A percentile compares a stretch with the other conserved stretches of the same genome.
These are phyloP conservation scores for Ophiothrix spiculata DNA, from an alignment of 35 echinoderm and acorn worm species.

Conservation along the genomic window DNA sequence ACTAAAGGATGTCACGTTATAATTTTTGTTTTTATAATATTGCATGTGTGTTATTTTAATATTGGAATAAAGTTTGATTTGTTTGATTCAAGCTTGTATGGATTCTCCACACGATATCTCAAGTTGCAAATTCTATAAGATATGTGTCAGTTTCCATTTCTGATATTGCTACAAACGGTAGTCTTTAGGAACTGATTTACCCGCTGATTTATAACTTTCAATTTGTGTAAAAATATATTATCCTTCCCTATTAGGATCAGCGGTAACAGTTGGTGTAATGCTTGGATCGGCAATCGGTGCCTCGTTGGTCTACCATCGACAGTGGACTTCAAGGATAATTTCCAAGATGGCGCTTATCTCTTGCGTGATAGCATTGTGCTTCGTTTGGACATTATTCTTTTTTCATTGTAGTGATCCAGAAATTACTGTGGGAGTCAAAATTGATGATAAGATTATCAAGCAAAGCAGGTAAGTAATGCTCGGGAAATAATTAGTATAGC, in stretches of 20 bases:
- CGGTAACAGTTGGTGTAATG: constrained; percentile 12
- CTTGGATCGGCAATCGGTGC: constrained; percentile 14
- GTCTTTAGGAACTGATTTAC: not conserved
- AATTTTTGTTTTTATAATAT: too few species aligned
- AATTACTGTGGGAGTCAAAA: not conserved
- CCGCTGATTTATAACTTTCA: not conserved
- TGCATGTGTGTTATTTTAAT: too few species aligned
- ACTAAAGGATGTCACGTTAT: too few species aligned
- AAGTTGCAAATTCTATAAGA: too few species aligned
- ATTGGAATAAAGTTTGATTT: too few species aligned
- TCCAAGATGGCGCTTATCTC: constrained; percentile 28
- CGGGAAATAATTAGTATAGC: too few species aligned
- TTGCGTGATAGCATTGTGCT: constrained; percentile 32
- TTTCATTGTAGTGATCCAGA: constrained; percentile 22
- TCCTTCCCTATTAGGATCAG: not conserved
- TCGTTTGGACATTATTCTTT: constrained; percentile 39
- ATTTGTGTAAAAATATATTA: not conserved
- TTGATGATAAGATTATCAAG: not conserved
- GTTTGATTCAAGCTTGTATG: too few species aligned
- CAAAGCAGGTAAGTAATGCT: not conserved
- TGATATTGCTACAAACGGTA: too few species aligned
- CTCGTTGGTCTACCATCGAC: not conserved
- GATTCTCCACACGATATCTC: too few species aligned
- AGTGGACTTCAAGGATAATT: constrained; percentile 8
- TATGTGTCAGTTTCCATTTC: too few species aligned